Base-by-base conservation (phyloP, 2,113 vertebrate genomes). In the Gnathonemus echidnorhynchus region DNA sequence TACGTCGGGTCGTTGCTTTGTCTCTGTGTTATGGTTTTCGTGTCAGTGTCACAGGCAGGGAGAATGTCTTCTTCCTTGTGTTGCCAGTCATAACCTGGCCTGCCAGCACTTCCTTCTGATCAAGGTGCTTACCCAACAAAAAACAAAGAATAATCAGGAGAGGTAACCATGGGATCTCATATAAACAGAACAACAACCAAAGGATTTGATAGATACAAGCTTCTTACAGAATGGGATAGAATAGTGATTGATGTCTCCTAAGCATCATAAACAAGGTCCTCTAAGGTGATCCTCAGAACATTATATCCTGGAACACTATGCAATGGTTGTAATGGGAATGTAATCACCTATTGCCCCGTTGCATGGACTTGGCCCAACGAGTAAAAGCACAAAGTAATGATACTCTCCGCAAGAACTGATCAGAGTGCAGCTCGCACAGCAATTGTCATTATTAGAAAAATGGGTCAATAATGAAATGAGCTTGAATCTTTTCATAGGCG, bases 381-480 rank as follows among this genome's bases (percentile, higher is more conserved):
- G 35, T 80, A 80, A 19, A 80, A 80, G 35, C 35, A 80, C 19
- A 86, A 27, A 42, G 45, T 15, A 49, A 27, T 86, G 45, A 86
- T 49, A n/a, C 39, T n/a, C 42, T 86, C 46, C 39, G 21, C 42
- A n/a, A 11, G 42, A 27, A 86, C 19, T 86, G 83, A 86, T 48
- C 83, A 49, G 19, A 10, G 24, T n/a, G 21, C 2, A 48, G 46
- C 42, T 86, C 9, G 3, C 80, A 85, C 83, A n/a, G 46, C 39
- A 85, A 85, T n/a, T 48, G 80, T 21, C 19, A 48, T 86, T 9
- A 48, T 9, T 9, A 49, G 84, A 50, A 86, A 70, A 86, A 86
- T 50, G 84, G 84, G 84, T 48, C 48, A 48, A 86, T n/a, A n/a
- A 48, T 27, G n/a, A 86, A 86, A 86, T 50, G 46, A 86, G 84